Evolutionary conservation across 2,113 vertebrate species (phyloP), one percentile per base, ranked within the genome.

Genomic region (Melospiza georgiana): DNA sequence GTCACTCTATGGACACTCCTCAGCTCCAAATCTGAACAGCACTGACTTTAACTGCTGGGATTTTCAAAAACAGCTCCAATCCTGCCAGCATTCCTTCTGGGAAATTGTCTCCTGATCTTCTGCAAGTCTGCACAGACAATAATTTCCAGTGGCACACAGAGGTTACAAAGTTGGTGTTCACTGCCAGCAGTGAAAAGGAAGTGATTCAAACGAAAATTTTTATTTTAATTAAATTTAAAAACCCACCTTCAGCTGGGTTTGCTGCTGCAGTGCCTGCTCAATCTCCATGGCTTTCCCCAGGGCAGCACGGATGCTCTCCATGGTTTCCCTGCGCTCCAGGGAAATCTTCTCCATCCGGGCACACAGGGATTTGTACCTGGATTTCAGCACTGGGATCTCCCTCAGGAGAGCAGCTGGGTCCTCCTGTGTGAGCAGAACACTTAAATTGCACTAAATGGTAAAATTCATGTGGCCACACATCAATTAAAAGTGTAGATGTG

Each of bases 341-440:
- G 96, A 95, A 35, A 99, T 94, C 37, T 97, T 94, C 61, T 98
- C 97, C 96, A 99, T 90, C 92, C 98, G 98, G 2, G 65, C 37
- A n/a, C 97, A 98, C 87, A 99, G 96, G 4, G 61, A 91, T 21
- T 97, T 96, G 73, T 99, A 99, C 24, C 97, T 98, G 51, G 97
- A 97, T 90, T 99, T 99, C 92, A 99, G 90, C 25, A 78, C 74
- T 3, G 96, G 97, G 21, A 99, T 95, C 69, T 98, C 98, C 77
- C 99, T 98, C 97, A 99, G 78, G 61, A 99, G 93, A 90, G 98
- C 94, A 30, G 97, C 84, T 6, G 98, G 98, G 81, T 98, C 99
- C 73, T 98, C 98, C 99, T 99, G 93, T 1, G 87, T 43, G 57
- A 54, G 80, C 28, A 89, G 73, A 97, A 54, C 10, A 43, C 54